A percentile compares a stretch with the other conserved stretches of the same genome.
Conservation (phyloP, 2,113 vertebrate species). For the Scopus umbretta region DNA sequence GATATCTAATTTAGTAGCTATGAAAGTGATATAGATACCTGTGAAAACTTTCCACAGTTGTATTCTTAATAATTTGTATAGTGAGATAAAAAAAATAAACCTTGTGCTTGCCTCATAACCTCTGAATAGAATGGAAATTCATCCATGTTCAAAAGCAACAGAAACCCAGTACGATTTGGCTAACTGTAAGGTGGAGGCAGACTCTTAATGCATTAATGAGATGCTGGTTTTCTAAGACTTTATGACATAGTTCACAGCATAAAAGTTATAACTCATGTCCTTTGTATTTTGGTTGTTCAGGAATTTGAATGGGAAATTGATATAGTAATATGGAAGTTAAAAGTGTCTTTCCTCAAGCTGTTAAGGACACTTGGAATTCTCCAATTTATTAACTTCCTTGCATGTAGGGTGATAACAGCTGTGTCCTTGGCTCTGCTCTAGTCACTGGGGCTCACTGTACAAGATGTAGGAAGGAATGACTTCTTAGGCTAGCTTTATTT, state of each 20-base stretch:
- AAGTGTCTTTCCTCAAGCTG: background rate
- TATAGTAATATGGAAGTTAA: background rate
- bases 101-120: background rate
- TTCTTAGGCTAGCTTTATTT: background rate
- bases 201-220: background rate
- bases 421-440: background rate
- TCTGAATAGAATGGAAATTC: background rate
- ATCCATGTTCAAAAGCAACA: background rate
- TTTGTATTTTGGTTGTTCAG: background rate
- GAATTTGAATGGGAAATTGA: background rate
- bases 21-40: background rate
- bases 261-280: background rate
- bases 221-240: background rate
- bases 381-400: background rate
- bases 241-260: background rate
- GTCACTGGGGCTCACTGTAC: background rate
- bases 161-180: background rate
- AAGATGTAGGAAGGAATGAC: background rate
- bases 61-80: background rate
- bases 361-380: background rate
- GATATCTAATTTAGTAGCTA: background rate
- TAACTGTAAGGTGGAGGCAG: background rate
- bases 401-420: background rate
- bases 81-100: background rate
- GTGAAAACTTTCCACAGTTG: background rate